Evolutionary conservation across 2,113 vertebrate genomes (phyloP).

Genomic region (Oncorhynchus clarkii): DNA sequence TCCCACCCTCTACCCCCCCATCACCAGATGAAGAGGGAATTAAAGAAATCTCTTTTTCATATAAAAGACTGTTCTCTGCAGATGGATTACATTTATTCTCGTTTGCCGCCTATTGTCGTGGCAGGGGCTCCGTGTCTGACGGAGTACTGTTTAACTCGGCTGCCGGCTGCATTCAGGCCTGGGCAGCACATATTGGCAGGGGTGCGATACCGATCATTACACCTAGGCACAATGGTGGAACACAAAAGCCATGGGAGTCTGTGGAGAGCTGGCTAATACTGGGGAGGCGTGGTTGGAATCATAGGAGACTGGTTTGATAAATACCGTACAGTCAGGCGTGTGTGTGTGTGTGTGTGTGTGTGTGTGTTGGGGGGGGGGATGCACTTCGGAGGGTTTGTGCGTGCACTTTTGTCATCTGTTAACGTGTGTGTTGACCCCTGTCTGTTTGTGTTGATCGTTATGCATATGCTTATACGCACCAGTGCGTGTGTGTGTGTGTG

Average conservation of each 20-base stretch:
- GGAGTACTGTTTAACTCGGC: constrained; percentile 12
- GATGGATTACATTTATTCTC: constrained; percentile 19
- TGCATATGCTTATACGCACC: not conserved
- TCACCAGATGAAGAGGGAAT: constrained; percentile 21
- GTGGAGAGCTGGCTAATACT: constrained; percentile 28
- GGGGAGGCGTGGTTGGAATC: constrained; percentile 18
- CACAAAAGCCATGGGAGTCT: constrained; percentile 16
- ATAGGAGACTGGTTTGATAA: not conserved
- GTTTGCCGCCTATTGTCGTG: constrained; percentile 17
- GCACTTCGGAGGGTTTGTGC: not conserved
- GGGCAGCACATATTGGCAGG: constrained; percentile 1
- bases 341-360: constrained; percentile 4
- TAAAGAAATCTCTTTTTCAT: constrained; percentile 28
- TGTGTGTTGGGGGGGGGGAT: not conserved
- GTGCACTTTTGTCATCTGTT: not conserved
- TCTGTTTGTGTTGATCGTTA: not conserved
- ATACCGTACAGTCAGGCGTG: not conserved
- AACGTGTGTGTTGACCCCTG: not conserved
- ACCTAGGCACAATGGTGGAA: constrained; percentile 4
- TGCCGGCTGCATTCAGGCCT: not conserved
- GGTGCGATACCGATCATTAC: constrained; percentile 10
- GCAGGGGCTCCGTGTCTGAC: not conserved
- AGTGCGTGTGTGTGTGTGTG: not conserved
- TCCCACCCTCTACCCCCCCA: too few relatives aligned
- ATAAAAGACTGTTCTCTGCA: constrained; percentile 12